Percentiles rank a stretch among this genome's conserved stretches.
Conservation (phyloP, 2,113 vertebrate genomes). For the Petaurus breviceps region DNA sequence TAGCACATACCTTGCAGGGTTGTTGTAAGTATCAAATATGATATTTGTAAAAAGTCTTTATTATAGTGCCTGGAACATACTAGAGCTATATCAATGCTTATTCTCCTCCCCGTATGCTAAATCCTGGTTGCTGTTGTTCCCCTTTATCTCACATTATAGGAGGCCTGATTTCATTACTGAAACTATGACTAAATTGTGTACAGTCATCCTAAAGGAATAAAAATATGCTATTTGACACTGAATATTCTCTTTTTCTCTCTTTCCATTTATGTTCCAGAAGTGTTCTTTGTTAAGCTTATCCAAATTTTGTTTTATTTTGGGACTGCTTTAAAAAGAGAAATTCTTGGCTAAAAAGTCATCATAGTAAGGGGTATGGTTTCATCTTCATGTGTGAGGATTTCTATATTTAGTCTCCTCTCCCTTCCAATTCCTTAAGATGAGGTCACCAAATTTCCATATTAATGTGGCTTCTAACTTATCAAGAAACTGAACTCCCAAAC, state of each 20-base stretch:
- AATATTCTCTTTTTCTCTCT: constrained; percentile 1
- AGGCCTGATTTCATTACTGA: neutral
- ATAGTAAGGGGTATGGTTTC: constrained; percentile 47
- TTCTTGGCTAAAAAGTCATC: constrained; percentile 35
- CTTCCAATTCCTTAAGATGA: constrained; percentile 43
- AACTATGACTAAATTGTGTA: constrained; percentile 5
- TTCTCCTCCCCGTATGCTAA: neutral
- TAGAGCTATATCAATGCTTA: neutral
- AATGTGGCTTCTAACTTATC: constrained; percentile 51
- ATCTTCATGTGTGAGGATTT: constrained; percentile 39
- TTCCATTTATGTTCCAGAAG: constrained; percentile 52
- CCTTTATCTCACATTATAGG: neutral
- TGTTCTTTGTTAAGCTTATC: constrained; percentile 46
- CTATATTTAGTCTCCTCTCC: constrained; percentile 41
- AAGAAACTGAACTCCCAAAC: constrained; percentile 36
- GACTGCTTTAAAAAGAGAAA: constrained; percentile 68
- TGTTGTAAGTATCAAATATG: neutral
- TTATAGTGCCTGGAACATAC: neutral
- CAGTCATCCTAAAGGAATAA: constrained; percentile 46
- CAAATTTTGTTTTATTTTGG: constrained; percentile 67
- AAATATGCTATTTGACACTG: constrained; percentile 38
- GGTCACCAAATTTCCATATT: constrained; percentile 64
- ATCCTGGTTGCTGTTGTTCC: neutral
- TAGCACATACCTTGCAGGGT: neutral
- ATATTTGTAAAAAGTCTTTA: neutral